Base-by-base conservation (phyloP, 1,140 invertebrate species). In the Trigoniulus corallinus region DNA sequence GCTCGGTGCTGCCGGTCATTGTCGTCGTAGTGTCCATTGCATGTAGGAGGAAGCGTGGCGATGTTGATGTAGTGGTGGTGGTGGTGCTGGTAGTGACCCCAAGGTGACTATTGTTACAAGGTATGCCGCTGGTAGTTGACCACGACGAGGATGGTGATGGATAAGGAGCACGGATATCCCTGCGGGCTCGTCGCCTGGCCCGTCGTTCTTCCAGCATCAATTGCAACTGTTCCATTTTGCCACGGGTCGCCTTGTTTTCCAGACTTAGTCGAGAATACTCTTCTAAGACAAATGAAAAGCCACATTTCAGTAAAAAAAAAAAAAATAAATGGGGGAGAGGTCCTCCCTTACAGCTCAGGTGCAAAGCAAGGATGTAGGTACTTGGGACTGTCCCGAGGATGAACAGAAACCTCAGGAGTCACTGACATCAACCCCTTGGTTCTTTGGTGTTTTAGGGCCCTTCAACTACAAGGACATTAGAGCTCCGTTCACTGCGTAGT, bases 121-220 rank as follows among this genome's bases (percentile, higher is more conserved):
- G 3, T 37, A 3, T 27, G 13, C 23, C 37, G 53, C 56, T 51
- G 22, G 34, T 51, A 20, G 54, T 27, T n/a, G 55, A 52, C 53
- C 58, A 53, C 21, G 55, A 49, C 59, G 86, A 87, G 1, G 83
- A 83, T 10, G 78, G 15, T 34, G 29, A 34, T 15, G 29, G 7
- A 34, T 34, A 34, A 7, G 29, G 29, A 34, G 29, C 67, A 55
- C 82, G 79, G 3, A 69, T 70, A 47, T 84, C 73, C 57, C 86
- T 79, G 51, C 85, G 74, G 3, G 82, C 84, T 62, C 80, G 78
- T 27, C 86, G 75, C 49, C 82, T 74, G 52, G 84, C 81, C 48
- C 85, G 78, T 57, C 82, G 76, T 62, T 91, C 84, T 57, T 87
- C 84, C 83, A 93, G 84, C 26, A 91, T 83, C 22, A 85, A 70